Conservation (phyloP, 2,113 vertebrate species). For the Sinosuthora webbiana region DNA sequence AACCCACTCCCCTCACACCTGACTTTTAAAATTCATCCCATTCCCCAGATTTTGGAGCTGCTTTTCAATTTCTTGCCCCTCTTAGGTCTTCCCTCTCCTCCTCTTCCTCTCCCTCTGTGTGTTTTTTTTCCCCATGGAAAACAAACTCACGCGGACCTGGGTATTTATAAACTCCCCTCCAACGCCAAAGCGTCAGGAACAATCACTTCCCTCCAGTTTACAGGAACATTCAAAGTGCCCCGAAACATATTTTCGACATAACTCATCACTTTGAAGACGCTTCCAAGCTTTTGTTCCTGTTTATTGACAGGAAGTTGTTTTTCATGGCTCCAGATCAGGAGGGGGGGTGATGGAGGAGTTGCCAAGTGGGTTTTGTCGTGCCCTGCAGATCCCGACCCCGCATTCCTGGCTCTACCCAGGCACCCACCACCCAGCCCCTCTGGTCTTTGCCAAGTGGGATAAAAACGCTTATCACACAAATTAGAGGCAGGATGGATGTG, state of each 20-base stretch:
- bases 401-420: not conserved
- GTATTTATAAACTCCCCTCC: constrained; percentile 62
- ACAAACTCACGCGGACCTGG: not conserved
- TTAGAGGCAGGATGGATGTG: not conserved
- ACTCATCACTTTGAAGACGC: constrained; percentile 77
- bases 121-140: not conserved
- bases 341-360: not conserved
- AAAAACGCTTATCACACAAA: not conserved
- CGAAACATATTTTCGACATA: constrained; percentile 69
- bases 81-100: not conserved
- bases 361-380: constrained; percentile 21
- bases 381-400: not conserved
- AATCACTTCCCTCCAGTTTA: constrained; percentile 35
- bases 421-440: not conserved
- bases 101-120: not conserved
- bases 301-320: constrained; percentile 81
- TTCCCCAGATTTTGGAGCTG: not conserved
- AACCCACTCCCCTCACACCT: not conserved
- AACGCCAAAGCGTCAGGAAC: constrained; percentile 2
- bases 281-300: constrained; percentile 78
- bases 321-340: constrained; percentile 39
- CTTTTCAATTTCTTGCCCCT: not conserved
- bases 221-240: constrained; percentile 66
- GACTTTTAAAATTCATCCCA: not conserved
- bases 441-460: not conserved